Base-by-base conservation (phyloP, 2,113 vertebrate species). In the Catharus minimus region DNA sequence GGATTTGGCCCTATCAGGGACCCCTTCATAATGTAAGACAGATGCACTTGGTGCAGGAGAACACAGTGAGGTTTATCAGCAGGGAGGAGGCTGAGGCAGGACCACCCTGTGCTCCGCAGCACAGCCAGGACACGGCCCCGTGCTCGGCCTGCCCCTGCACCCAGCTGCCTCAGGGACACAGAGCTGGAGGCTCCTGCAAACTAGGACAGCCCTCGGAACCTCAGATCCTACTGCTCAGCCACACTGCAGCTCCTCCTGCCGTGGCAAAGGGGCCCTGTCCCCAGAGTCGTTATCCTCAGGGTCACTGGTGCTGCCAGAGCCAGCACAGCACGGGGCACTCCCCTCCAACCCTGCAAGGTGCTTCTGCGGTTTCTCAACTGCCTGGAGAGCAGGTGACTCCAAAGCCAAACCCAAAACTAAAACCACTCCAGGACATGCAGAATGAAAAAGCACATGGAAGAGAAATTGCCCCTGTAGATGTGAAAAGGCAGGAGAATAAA, bases 21-120 rank as follows among this genome's bases (percentile, higher is more conserved):
- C 61, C 73, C 71, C 73, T 81, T 52, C n/a, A 7, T 94, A 94
- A 96, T 92, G 44, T 78, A 93, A 93, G 92, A 91, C 86, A 93
- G 91, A 90, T 78, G 77, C 77, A 47, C 19, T 36, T 44, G 1
- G 0, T 23, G 89, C 16, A 77, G 74, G 65, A 85, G 85, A 92
- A 58, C n/a, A 36, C 0, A 0, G n/a, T 0, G 3, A 81, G 65
- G 82, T 91, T 89, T 52, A n/a, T 68, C 60, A 50, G 79, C 79
- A 80, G 57, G 66, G 69, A 20, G 43, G 65, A 58, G 65, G 44
- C 78, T 27, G 64, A 39, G 60, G 56, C 77, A 78, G 85, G 90
- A 77, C 9, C 74, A 72, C 57, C 39, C 75, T 33, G 17, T 2
- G 14, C 53, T 60, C 58, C 7, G 5, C 6, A 10, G 39, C 64